Percentiles rank a stretch among this genome's conserved stretches.
These are phyloP conservation scores for Daubentonia madagascariensis DNA, from an alignment of 2,113 vertebrate species.

Conservation along the genomic window DNA sequence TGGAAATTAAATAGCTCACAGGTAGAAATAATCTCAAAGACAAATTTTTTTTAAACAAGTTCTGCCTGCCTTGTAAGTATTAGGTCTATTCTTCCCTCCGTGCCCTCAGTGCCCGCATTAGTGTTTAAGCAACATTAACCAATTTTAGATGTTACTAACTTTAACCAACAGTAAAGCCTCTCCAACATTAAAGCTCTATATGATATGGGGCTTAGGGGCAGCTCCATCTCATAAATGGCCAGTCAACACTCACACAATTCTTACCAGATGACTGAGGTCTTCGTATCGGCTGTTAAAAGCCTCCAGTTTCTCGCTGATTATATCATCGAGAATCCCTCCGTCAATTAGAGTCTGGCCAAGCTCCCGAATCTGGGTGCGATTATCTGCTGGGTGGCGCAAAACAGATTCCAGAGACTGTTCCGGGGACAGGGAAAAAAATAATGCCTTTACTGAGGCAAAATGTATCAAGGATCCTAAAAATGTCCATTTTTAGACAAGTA, in stretches of 20 bases:
- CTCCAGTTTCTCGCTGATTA: slow-evolving; percentile 97
- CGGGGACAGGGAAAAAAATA: not conserved
- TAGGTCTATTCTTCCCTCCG: not conserved
- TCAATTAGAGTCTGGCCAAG: slow-evolving; percentile 98
- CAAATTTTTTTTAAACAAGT: not conserved
- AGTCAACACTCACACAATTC: slow-evolving; percentile 25
- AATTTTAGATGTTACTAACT: not conserved
- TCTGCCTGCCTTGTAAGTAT: not conserved
- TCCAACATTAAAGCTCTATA: not conserved
- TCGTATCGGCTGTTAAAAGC: slow-evolving; percentile 94
- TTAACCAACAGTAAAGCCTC: not conserved
- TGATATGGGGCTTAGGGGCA: not conserved
- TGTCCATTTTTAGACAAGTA: not conserved
- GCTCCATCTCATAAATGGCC: fast-evolving
- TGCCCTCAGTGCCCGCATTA: not conserved
- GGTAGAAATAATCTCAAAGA: not conserved
- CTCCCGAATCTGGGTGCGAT: slow-evolving; percentile 97
- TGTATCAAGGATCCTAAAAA: not conserved
- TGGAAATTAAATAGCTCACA: not conserved
- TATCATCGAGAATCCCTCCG: slow-evolving; percentile 97
- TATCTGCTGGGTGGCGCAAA: slow-evolving; percentile 95
- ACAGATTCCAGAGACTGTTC: slow-evolving; percentile 92
- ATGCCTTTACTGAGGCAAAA: slow-evolving; percentile 1
- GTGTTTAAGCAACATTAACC: not conserved
- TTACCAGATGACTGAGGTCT: slow-evolving; percentile 93